Conservation (phyloP, 2,888 invertebrate genomes). For the Oscheius sp. region DNA sequence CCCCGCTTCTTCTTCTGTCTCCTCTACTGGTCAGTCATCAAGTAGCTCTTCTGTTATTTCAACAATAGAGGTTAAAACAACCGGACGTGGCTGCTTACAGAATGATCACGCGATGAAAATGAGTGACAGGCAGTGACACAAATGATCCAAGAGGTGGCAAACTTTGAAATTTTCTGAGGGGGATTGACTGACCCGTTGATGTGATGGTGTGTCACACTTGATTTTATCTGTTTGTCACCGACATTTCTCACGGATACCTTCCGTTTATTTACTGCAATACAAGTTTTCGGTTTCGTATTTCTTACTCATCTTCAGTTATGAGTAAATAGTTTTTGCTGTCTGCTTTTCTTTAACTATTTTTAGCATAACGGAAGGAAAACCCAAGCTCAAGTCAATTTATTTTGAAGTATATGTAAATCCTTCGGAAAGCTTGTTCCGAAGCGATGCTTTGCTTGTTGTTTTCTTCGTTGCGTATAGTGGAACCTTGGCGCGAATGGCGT, state of each 20-base stretch:
- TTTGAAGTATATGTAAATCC: constrained; percentile 13
- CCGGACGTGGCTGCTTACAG: background rate
- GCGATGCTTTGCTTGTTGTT: too few relatives aligned
- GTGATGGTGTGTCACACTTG: constrained; percentile 27
- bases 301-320: constrained; percentile 1
- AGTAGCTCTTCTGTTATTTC: constrained; percentile 4
- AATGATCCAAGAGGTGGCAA: constrained; percentile 13
- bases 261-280: constrained; percentile 8
- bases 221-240: constrained; percentile 29
- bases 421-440: too few relatives aligned
- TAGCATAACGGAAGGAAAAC: background rate
- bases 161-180: background rate
- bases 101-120: background rate
- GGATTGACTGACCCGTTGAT: constrained; percentile 12
- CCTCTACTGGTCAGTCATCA: background rate
- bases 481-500: too few relatives aligned
- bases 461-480: too few relatives aligned
- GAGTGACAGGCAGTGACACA: constrained; percentile 2
- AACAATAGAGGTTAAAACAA: constrained; percentile 15
- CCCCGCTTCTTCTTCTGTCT: background rate
- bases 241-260: background rate
- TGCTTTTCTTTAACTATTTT: constrained; percentile 9
- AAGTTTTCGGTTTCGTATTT: constrained; percentile 10
- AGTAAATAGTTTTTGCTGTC: background rate
- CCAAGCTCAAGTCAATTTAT: constrained; percentile 9